phyloP scores from a whole-genome alignment of 2,113 vertebrate species.

The Hiodon tergisus region DNA sequence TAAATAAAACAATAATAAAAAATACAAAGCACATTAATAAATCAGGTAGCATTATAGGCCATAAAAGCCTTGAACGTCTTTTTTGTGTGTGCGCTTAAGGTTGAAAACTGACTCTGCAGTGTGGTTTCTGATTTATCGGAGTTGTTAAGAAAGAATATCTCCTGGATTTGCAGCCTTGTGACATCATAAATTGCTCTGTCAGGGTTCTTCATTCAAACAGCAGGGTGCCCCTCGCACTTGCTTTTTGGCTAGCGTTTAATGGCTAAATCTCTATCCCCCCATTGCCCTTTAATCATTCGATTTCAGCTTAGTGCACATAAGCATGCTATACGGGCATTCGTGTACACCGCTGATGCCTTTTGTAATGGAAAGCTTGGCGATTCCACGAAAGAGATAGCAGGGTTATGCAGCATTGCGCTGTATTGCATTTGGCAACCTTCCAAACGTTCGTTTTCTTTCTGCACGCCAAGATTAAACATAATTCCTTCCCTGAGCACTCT shows the following conservation, averaged over 20 bases:
- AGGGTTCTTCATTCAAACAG: constrained; percentile 60
- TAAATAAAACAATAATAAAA: constrained; percentile 52
- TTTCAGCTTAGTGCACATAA: constrained; percentile 50
- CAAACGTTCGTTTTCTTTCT: constrained; percentile 85
- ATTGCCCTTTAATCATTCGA: constrained; percentile 52
- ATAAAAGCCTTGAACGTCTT: constrained; percentile 25
- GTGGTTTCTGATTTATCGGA: constrained; percentile 58
- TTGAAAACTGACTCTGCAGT: constrained; percentile 49
- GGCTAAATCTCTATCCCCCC: constrained; percentile 34
- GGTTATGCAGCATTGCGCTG: constrained; percentile 76
- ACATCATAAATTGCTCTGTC: constrained; percentile 62
- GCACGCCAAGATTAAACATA: constrained; percentile 78
- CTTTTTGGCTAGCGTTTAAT: constrained; percentile 48
- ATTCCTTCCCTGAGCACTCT: constrained; percentile 74
- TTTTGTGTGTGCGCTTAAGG: constrained; percentile 30
- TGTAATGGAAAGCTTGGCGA: constrained; percentile 63
- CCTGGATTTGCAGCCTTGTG: constrained; percentile 57
- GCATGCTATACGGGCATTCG: constrained; percentile 19
- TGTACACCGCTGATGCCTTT: constrained; percentile 51
- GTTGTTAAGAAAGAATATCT: constrained; percentile 59
- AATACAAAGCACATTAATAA: constrained; percentile 45
- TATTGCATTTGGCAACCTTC: constrained; percentile 66
- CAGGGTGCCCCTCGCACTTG: constrained; percentile 44
- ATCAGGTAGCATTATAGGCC: constrained; percentile 39
- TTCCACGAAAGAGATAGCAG: constrained; percentile 50